These are phyloP conservation scores for Mythimna ferrago DNA, from an alignment of 2,888 invertebrate genomes.

Conservation along the genomic window DNA sequence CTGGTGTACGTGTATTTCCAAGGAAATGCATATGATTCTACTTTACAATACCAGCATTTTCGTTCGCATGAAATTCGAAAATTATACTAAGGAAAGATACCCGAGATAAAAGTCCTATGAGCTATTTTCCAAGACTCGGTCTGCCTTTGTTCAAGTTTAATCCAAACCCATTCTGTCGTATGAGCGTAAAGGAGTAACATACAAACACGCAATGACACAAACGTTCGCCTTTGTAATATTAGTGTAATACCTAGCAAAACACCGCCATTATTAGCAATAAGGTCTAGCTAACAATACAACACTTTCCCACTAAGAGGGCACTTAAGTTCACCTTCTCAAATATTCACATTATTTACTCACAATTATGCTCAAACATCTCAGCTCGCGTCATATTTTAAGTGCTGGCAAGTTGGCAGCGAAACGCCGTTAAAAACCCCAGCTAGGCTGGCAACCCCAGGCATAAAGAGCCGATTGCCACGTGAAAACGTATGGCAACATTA, in stretches of 20 bases:
- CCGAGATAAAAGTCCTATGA: no score
- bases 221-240: background rate
- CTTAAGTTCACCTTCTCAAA: slow-evolving; percentile 39
- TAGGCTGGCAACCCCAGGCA: slow-evolving; percentile 53
- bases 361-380: slow-evolving; percentile 54
- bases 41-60: no score
- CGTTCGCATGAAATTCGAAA: no score
- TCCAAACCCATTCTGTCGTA: no score
- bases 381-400: slow-evolving; percentile 57
- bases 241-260: background rate
- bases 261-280: slow-evolving; percentile 16
- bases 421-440: slow-evolving; percentile 55
- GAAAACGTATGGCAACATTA: slow-evolving; percentile 62
- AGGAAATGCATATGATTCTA: no score
- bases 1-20: no score
- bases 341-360: slow-evolving; percentile 43
- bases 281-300: slow-evolving; percentile 15
- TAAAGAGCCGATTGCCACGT: slow-evolving; percentile 62
- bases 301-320: slow-evolving; percentile 19
- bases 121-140: no score
- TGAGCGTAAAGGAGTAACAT: no score
- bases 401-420: slow-evolving; percentile 61
- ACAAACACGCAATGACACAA: no score
- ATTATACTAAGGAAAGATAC: no score
- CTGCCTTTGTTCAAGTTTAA: no score